Evolutionary conservation across 2,888 invertebrate genomes (phyloP).

Genomic region (Melanchra persicariae): DNA sequence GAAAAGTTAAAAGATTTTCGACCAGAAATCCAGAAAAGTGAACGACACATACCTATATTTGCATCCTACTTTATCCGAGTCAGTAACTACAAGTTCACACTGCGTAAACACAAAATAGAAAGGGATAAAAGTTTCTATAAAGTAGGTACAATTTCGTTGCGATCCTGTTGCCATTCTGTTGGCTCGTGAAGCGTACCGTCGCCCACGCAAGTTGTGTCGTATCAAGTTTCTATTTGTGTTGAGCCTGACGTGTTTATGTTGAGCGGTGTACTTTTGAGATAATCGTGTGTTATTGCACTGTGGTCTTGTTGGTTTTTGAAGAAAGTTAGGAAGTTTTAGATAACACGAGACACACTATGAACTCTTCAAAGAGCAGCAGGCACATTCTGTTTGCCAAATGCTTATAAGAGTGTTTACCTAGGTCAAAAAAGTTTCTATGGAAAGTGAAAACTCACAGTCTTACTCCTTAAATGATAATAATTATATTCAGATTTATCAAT

Average conservation of each 20-base stretch:
- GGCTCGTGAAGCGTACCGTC: constrained; percentile 32
- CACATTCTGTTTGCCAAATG: too few species aligned
- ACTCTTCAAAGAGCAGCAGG: too few species aligned
- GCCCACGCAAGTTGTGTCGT: constrained; percentile 45
- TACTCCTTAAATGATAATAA: too few species aligned
- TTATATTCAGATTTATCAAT: too few species aligned
- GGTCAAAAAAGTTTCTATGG: too few species aligned
- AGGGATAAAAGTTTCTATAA: constrained; percentile 64
- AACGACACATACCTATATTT: constrained; percentile 4
- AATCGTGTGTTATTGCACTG: constrained; percentile 6
- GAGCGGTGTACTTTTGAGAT: constrained; percentile 14
- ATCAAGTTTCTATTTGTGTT: constrained; percentile 52
- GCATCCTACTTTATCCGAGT: constrained; percentile 24
- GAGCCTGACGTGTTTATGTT: constrained; percentile 38
- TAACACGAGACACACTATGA: not conserved
- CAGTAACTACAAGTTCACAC: constrained; percentile 46
- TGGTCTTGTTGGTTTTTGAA: not conserved
- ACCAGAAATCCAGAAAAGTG: not conserved
- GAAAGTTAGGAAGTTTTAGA: not conserved
- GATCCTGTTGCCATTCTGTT: constrained; percentile 38
- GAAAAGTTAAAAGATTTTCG: not conserved
- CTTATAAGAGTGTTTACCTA: too few species aligned
- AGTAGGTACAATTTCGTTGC: constrained; percentile 61
- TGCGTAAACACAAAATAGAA: constrained; percentile 62
- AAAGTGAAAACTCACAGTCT: too few species aligned